Conservation (phyloP, 2,797 vertebrate species). For the Limnodromus scolopaceus region DNA sequence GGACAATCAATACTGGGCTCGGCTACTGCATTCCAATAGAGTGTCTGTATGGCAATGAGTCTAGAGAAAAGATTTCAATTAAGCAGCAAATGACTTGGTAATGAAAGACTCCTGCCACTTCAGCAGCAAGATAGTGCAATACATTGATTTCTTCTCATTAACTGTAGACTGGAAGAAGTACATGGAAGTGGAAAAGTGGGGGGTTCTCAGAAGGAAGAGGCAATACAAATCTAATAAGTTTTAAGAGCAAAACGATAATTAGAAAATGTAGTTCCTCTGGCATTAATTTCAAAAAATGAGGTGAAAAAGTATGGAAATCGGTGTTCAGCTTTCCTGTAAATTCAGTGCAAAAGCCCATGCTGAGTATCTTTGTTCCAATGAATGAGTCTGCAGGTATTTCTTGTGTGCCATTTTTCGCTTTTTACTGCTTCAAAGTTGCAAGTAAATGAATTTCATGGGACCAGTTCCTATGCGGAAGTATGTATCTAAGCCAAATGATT, state of each 20-base stretch:
- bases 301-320: not conserved
- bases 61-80: conserved; percentile 64
- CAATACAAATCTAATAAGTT: conserved; percentile 45
- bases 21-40: conserved; percentile 85
- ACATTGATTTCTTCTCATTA: conserved; percentile 84
- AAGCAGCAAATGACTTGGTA: conserved; percentile 36
- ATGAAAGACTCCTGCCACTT: conserved; percentile 69
- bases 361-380: not conserved
- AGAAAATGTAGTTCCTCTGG: not conserved
- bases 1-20: conserved; percentile 83
- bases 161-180: conserved; percentile 76
- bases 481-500: not conserved
- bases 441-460: not conserved
- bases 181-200: not conserved
- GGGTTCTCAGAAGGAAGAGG: not conserved
- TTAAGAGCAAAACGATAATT: conserved; percentile 56
- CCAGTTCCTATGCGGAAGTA: not conserved
- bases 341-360: not conserved
- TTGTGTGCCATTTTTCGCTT: not conserved
- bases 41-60: conserved; percentile 55
- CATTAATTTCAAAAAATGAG: not conserved
- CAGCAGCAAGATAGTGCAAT: conserved; percentile 81
- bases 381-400: not conserved
- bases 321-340: not conserved
- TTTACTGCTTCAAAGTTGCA: not conserved